These are phyloP conservation scores for Acrobasis consociella DNA, from an alignment of 2,888 invertebrate genomes.

Conservation along the genomic window DNA sequence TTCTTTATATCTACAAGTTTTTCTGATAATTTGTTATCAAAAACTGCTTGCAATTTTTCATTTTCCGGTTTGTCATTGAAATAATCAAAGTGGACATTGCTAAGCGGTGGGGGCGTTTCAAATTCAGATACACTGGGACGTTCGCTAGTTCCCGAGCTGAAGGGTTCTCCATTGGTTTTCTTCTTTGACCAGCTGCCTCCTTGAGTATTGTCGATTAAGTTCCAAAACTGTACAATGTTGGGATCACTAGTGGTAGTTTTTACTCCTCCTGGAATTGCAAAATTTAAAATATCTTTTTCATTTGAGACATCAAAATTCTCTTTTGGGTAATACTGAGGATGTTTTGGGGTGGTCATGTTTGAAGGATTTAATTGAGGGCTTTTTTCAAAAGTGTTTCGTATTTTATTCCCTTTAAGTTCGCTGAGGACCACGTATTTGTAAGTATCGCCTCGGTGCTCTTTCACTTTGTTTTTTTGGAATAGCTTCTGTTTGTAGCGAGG, in stretches of 20 bases:
- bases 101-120: conserved; percentile 62
- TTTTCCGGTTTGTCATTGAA: conserved; percentile 36
- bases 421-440: conserved; percentile 57
- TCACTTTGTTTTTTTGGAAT: conserved; percentile 58
- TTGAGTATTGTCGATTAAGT: conserved; percentile 43
- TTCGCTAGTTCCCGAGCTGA: conserved; percentile 37
- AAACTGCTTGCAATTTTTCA: conserved; percentile 26
- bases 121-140: conserved; percentile 51
- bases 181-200: conserved; percentile 38
- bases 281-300: conserved; percentile 50
- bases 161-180: conserved; percentile 32
- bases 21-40: background rate
- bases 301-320: conserved; percentile 28
- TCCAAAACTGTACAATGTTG: conserved; percentile 51
- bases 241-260: conserved; percentile 31
- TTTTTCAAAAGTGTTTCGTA: conserved; percentile 53
- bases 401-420: conserved; percentile 54
- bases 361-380: conserved; percentile 21
- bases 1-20: conserved; percentile 20
- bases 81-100: conserved; percentile 33
- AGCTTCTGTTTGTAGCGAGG: conserved; percentile 53
- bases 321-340: background rate
- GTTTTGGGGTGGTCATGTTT: background rate
- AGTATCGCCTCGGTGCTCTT: conserved; percentile 40
- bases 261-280: conserved; percentile 32